Conservation (phyloP, 2,113 vertebrate species). For the Silurus glanis region DNA sequence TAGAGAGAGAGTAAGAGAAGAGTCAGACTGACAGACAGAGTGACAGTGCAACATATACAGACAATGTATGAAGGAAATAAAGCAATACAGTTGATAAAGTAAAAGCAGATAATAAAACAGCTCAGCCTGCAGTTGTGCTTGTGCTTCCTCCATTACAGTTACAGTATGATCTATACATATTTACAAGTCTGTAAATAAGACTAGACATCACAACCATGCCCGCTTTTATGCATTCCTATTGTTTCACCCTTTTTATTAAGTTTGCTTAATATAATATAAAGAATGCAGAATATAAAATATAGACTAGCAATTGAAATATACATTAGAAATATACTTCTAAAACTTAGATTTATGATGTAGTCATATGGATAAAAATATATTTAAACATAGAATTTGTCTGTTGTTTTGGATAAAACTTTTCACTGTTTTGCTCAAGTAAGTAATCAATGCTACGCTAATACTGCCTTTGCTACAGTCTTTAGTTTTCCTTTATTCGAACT, state of each 20-base stretch:
- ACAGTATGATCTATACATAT: not conserved
- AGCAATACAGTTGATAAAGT: conserved; percentile 8
- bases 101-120: conserved; percentile 10
- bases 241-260: not conserved
- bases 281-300: not conserved
- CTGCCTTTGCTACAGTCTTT: conserved; percentile 34
- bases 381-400: not conserved
- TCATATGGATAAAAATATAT: not conserved
- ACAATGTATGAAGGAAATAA: conserved; percentile 11
- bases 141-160: not conserved
- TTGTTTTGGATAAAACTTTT: not conserved
- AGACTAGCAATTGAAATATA: not conserved
- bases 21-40: conserved; percentile 25
- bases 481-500: conserved; percentile 34
- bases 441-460: conserved; percentile 31
- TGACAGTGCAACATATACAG: not conserved
- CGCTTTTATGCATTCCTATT: not conserved
- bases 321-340: not conserved
- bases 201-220: not conserved
- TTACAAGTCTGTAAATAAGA: conserved; percentile 7
- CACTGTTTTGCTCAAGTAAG: conserved; percentile 1
- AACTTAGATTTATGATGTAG: not conserved
- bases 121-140: not conserved
- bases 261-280: not conserved
- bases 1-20: conserved; percentile 20